Evolutionary conservation across 2,797 vertebrate genomes (phyloP).

Genomic region (Bufotes viridis): DNA sequence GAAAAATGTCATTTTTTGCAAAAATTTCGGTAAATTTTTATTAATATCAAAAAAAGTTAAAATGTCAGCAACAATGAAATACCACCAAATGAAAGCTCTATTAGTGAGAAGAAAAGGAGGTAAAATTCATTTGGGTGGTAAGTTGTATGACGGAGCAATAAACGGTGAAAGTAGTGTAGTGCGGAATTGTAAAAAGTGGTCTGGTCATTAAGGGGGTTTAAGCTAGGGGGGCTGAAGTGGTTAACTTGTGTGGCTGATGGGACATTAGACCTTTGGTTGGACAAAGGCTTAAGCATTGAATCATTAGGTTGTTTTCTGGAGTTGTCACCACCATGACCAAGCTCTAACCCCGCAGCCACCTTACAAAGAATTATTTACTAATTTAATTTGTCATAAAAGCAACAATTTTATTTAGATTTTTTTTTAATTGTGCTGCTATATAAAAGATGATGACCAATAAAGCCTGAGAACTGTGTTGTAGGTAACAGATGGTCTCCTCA

Average conservation of each 20-base stretch:
- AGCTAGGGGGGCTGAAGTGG: too few relatives aligned
- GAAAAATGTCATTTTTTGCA: too few relatives aligned
- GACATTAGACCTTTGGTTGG: not conserved
- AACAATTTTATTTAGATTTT: conserved; percentile 23
- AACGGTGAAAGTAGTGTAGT: too few relatives aligned
- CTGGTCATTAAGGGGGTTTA: too few relatives aligned
- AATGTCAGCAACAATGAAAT: too few relatives aligned
- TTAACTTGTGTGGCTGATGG: not conserved
- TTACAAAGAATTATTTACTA: not conserved
- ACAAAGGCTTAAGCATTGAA: not conserved
- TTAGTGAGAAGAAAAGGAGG: too few relatives aligned
- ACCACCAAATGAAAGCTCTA: too few relatives aligned
- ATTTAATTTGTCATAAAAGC: conserved; percentile 29
- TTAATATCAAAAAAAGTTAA: too few relatives aligned
- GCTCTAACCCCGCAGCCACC: not conserved
- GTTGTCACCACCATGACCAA: not conserved
- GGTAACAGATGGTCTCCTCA: conserved; percentile 33
- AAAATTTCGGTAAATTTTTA: too few relatives aligned
- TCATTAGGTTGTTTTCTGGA: not conserved
- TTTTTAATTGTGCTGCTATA: conserved; percentile 32
- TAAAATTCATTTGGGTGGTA: too few relatives aligned
- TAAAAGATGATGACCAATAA: conserved; percentile 41
- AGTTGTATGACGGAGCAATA: too few relatives aligned
- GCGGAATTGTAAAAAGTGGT: too few relatives aligned
- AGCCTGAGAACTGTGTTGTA: conserved; percentile 18